Evolutionary conservation across 2,888 invertebrate genomes (phyloP).

Genomic region (Lymantria monacha): DNA sequence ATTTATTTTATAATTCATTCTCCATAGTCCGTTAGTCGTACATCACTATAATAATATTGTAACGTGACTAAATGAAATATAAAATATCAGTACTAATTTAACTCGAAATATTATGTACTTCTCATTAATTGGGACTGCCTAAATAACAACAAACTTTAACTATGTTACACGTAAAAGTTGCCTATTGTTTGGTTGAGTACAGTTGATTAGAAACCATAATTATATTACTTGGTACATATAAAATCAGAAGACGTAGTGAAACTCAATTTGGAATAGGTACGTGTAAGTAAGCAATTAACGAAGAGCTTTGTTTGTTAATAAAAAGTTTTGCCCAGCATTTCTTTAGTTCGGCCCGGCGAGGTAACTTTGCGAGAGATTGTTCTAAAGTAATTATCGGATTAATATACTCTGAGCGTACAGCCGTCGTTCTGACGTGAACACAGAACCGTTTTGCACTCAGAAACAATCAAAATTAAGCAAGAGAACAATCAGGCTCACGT

Average conservation of each 20-base stretch:
- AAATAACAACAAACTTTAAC: neutral
- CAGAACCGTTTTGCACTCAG: slow-evolving; percentile 68
- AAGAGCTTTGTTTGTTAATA: slow-evolving; percentile 64
- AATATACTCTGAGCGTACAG: slow-evolving; percentile 69
- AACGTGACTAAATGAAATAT: too few species aligned
- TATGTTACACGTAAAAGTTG: neutral
- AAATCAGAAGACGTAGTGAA: slow-evolving; percentile 28
- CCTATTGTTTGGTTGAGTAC: slow-evolving; percentile 19
- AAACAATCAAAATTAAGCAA: slow-evolving; percentile 78
- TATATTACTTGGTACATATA: slow-evolving; percentile 18
- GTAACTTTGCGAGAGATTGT: slow-evolving; percentile 74
- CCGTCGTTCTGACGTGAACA: slow-evolving; percentile 64
- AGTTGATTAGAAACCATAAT: slow-evolving; percentile 26
- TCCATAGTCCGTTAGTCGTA: too few species aligned
- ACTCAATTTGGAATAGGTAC: slow-evolving; percentile 38
- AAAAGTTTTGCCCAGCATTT: slow-evolving; percentile 62
- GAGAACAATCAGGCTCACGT: slow-evolving; percentile 75
- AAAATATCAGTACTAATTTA: too few species aligned
- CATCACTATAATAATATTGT: too few species aligned
- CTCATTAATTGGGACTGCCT: neutral
- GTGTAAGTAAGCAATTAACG: slow-evolving; percentile 58
- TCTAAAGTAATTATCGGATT: slow-evolving; percentile 80
- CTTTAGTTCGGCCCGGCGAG: slow-evolving; percentile 50
- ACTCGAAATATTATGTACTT: too few species aligned
- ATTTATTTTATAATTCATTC: too few species aligned